Conservation (phyloP, 2,797 vertebrate species). For the Ibycter americanus region DNA sequence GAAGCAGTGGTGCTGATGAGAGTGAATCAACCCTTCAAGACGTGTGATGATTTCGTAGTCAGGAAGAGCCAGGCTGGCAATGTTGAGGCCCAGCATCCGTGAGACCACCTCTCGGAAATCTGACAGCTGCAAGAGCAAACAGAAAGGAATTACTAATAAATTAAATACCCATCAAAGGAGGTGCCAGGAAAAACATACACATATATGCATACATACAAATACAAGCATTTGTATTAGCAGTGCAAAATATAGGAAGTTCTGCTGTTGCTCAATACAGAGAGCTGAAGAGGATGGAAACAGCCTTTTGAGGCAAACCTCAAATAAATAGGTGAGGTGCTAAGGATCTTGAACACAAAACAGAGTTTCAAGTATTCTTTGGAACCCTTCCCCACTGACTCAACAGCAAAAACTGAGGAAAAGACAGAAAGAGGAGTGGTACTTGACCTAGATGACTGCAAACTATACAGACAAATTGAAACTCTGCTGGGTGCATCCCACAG, state of each 20-base stretch:
- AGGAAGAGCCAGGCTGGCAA: constrained; percentile 72
- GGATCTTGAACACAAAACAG: not conserved
- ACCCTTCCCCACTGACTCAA: not conserved
- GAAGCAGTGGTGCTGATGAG: constrained; percentile 72
- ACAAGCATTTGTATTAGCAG: not conserved
- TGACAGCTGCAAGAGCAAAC: constrained; percentile 76
- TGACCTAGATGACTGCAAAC: not conserved
- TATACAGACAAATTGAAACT: not conserved
- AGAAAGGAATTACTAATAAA: not conserved
- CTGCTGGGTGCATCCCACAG: not conserved
- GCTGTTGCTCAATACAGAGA: not conserved
- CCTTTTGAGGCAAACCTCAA: not conserved
- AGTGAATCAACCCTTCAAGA: constrained; percentile 83
- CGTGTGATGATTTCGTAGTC: constrained; percentile 86
- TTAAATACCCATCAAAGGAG: not conserved
- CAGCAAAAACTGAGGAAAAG: not conserved
- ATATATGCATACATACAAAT: not conserved
- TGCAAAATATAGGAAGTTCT: not conserved
- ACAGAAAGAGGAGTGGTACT: not conserved
- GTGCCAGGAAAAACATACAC: not conserved
- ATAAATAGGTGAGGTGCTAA: not conserved
- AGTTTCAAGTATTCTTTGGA: not conserved
- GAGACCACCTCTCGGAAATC: constrained; percentile 87
- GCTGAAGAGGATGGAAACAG: not conserved
- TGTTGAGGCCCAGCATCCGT: constrained; percentile 82